Base-by-base conservation (phyloP, 1,140 invertebrate genomes). In the Pseudomyrmex concolor region DNA sequence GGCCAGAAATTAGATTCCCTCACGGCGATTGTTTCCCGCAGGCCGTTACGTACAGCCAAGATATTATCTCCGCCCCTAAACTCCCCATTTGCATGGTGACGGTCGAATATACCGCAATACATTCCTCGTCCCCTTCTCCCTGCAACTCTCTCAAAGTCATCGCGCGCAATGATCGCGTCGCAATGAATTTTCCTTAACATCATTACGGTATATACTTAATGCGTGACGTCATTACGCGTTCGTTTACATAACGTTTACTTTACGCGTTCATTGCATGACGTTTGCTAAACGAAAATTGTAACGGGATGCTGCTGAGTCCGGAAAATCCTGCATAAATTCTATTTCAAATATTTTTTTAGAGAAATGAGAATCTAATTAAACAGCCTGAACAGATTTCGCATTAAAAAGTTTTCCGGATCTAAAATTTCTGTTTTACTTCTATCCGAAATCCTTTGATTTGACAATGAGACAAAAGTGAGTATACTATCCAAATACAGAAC, bases 1-100 rank as follows among this genome's bases (percentile, higher is more conserved):
- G 59, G 68, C 66, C 77, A 84, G 82, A 78, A 86, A 67, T 77
- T 67, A 84, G 70, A 82, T 83, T 72, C 73, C 68, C 78, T 85
- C 83, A 72, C 77, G 80, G 72, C 72, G 78, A 80, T 85, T 78
- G 73, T 84, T 80, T 77, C 78, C 77, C 70, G 71, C 67, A 62
- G 83, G 63, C 68, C 62, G 63, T 84, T 85, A 60, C 63, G 45
- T 71, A 76, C 74, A 71, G 34, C 51, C 62, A 43, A 59, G 67
- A 68, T 84, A 64, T 72, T 82, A 55, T 82, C 78, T 74, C 67
- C 55, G n/a, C 55, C 70, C 19, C 25, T 55, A 74, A 73, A 82
- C 70, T 74, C 45, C 70, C 25, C 48, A 48, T 74, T 74, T 51
- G 25, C 76, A 45, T 45, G 50, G 63, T 55, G 43, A 68, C 45